A percentile compares a stretch with the other conserved stretches of the same genome.
Conservation (phyloP, 2,797 vertebrate species). For the Rhinophrynus dorsalis region DNA sequence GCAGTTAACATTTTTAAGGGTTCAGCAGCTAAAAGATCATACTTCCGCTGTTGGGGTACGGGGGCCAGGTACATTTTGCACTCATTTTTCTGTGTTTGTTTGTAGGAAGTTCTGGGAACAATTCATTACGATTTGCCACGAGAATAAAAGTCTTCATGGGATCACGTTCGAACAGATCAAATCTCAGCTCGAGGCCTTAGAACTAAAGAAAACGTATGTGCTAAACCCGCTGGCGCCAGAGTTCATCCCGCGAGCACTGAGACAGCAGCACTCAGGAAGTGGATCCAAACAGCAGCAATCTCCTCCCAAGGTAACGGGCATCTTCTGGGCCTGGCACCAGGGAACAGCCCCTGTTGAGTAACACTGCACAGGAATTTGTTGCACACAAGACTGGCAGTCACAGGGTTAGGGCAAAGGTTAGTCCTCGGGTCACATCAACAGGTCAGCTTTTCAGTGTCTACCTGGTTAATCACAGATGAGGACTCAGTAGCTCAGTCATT, state of each 20-base stretch:
- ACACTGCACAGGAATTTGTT: no score
- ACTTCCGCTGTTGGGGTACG: neutral
- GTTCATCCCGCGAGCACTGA: constrained; percentile 94
- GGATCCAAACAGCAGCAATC: constrained; percentile 85
- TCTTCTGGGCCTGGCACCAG: no score
- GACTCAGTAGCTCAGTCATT: no score
- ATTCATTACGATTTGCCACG: constrained; percentile 94
- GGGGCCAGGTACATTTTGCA: neutral
- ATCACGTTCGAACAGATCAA: constrained; percentile 98
- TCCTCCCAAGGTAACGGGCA: constrained; percentile 87
- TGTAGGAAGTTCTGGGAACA: constrained; percentile 98
- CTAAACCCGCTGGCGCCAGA: constrained; percentile 96
- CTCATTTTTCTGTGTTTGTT: no score
- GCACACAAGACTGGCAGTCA: no score
- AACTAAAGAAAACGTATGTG: constrained; percentile 98
- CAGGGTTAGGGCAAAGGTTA: no score
- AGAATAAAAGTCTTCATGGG: constrained; percentile 94
- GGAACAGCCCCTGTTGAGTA: no score
- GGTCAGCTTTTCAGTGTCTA: no score
- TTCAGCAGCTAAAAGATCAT: neutral
- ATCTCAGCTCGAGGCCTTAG: constrained; percentile 93
- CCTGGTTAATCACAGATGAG: no score
- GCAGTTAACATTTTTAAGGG: no score
- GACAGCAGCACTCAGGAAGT: constrained; percentile 79
- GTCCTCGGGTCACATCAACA: no score